These are phyloP conservation scores for Drosophila kurseongensis DNA, from an alignment of 1,140 invertebrate species.

Conservation along the genomic window DNA sequence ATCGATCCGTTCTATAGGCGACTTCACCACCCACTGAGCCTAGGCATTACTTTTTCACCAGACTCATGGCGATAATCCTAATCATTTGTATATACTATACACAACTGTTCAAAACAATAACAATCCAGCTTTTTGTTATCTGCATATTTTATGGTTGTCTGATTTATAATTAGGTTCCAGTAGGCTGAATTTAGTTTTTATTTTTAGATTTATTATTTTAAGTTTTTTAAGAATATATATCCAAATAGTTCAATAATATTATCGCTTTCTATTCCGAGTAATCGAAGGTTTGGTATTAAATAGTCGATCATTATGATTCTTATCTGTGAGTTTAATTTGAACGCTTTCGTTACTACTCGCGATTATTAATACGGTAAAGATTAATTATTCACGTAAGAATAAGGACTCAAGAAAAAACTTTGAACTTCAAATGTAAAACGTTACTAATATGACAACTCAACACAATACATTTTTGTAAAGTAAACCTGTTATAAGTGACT, in stretches of 20 bases:
- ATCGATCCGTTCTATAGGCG: slow-evolving; percentile 13
- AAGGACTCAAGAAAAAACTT: background rate
- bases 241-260: background rate
- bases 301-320: background rate
- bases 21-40: slow-evolving; percentile 22
- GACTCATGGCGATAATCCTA: slow-evolving; percentile 31
- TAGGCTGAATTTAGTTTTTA: no score
- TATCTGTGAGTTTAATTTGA: background rate
- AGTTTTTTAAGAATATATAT: no score
- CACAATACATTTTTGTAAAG: background rate
- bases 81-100: slow-evolving; percentile 26
- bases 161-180: background rate
- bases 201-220: background rate
- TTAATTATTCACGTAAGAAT: background rate
- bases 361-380: slow-evolving; percentile 7
- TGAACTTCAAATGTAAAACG: background rate
- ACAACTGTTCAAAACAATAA: slow-evolving; percentile 8
- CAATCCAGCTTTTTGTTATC: slow-evolving; percentile 30
- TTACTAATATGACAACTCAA: background rate
- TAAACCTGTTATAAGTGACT: background rate
- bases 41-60: slow-evolving; percentile 9
- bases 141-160: slow-evolving; percentile 11
- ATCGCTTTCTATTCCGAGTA: background rate
- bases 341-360: background rate
- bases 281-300: background rate